Percentiles rank a stretch among this genome's conserved stretches.
Evolutionary conservation across 2,888 invertebrate genomes (phyloP).

Genomic region (Agrochola lota): DNA sequence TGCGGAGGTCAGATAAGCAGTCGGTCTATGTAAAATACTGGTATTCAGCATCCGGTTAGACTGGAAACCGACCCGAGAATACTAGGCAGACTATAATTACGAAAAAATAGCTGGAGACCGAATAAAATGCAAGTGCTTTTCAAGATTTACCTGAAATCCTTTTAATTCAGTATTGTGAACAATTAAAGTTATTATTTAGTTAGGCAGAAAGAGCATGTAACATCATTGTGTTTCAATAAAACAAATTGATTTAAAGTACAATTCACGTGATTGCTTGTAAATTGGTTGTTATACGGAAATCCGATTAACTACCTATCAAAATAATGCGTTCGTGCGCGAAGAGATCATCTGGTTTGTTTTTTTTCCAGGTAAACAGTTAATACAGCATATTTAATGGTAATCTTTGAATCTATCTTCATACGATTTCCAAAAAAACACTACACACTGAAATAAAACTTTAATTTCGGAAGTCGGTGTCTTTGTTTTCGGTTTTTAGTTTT

Average conservation of each 20-base stretch:
- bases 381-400: neutral
- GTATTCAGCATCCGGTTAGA: too few species aligned
- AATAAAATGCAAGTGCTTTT: neutral
- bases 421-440: too few species aligned
- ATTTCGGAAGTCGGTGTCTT: too few species aligned
- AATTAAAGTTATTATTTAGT: constrained; percentile 10
- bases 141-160: neutral
- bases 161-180: neutral
- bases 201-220: constrained; percentile 10
- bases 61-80: too few species aligned
- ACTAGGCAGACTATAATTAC: neutral
- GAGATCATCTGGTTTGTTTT: neutral
- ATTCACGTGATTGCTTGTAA: constrained; percentile 1
- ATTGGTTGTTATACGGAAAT: neutral
- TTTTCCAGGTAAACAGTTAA: neutral
- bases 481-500: too few species aligned
- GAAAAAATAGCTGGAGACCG: neutral
- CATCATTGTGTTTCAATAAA: constrained; percentile 10
- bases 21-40: too few species aligned
- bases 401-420: neutral
- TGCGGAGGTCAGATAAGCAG: too few species aligned
- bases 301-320: neutral
- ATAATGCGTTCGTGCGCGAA: neutral
- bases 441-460: too few species aligned
- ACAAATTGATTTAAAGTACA: constrained; percentile 9